Evolutionary conservation across 2,888 invertebrate genomes (phyloP).

Genomic region (Brachynemurus nebulosus): DNA sequence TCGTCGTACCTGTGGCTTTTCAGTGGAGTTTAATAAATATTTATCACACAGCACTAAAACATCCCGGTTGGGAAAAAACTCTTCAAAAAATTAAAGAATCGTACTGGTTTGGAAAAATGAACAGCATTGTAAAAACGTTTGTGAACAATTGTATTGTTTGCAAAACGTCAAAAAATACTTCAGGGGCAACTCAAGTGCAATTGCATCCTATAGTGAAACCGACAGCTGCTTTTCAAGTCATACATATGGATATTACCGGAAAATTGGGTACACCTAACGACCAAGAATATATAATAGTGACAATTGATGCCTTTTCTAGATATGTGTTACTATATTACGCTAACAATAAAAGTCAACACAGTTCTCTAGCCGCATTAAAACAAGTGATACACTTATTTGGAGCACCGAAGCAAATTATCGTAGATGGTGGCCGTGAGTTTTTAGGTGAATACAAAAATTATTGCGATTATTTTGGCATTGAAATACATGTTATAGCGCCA

Average conservation of each 20-base stretch:
- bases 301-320: slow-evolving; percentile 22
- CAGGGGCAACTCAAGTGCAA: slow-evolving; percentile 21
- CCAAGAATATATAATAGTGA: slow-evolving; percentile 21
- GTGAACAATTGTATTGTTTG: too few relatives aligned
- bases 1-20: too few relatives aligned
- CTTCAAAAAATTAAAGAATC: too few relatives aligned
- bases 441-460: slow-evolving; percentile 13
- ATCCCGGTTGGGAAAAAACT: too few relatives aligned
- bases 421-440: slow-evolving; percentile 16
- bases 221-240: slow-evolving; percentile 21
- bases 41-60: too few relatives aligned
- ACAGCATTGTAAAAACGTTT: too few relatives aligned
- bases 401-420: slow-evolving; percentile 9
- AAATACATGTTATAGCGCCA: slow-evolving; percentile 20
- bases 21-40: too few relatives aligned
- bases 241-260: slow-evolving; percentile 22
- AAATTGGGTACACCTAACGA: slow-evolving; percentile 20
- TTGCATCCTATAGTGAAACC: slow-evolving; percentile 24
- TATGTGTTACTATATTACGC: slow-evolving; percentile 19
- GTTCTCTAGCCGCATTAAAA: slow-evolving; percentile 2
- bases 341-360: slow-evolving; percentile 21
- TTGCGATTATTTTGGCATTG: slow-evolving; percentile 13
- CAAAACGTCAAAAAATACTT: too few relatives aligned
- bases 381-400: slow-evolving; percentile 12
- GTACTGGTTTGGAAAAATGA: too few relatives aligned